These are phyloP conservation scores for Sesia apiformis DNA, from an alignment of 2,888 invertebrate species.

Conservation along the genomic window DNA sequence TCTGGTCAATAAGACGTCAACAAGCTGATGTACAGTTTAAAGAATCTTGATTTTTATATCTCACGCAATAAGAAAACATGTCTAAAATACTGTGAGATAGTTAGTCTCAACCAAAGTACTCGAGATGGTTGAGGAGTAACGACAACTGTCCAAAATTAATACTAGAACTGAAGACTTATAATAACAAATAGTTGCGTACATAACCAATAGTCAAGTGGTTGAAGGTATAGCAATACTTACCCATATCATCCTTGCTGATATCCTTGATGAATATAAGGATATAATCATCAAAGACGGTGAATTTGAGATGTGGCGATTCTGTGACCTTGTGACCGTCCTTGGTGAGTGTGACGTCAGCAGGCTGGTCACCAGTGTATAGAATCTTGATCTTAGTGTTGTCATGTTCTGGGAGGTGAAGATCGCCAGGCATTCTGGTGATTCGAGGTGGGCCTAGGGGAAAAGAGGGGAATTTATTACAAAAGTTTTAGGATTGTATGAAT, in stretches of 20 bases:
- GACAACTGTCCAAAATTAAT: no score
- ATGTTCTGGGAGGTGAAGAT: constrained; percentile 91
- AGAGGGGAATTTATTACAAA: no score
- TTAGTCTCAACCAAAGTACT: neutral
- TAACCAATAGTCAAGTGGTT: neutral
- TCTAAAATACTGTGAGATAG: no score
- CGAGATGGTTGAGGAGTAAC: no score
- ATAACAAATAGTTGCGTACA: neutral
- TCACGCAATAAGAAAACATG: no score
- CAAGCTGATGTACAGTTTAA: no score
- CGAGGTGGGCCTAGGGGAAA: constrained; percentile 83
- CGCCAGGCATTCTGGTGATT: constrained; percentile 92
- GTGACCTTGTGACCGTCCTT: constrained; percentile 87
- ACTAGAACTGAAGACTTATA: no score
- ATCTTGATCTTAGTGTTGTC: constrained; percentile 99
- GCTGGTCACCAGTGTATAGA: constrained; percentile 96
- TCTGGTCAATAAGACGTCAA: no score
- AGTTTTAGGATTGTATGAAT: no score
- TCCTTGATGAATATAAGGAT: constrained; percentile 96
- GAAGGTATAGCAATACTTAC: constrained; percentile 36
- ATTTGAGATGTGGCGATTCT: constrained; percentile 86
- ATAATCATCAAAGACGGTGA: constrained; percentile 97
- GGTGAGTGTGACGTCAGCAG: constrained; percentile 89
- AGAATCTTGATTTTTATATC: no score
- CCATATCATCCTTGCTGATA: constrained; percentile 91